phyloP scores from a whole-genome alignment of 1,140 invertebrate genomes.

The Archivesica marissinica region DNA sequence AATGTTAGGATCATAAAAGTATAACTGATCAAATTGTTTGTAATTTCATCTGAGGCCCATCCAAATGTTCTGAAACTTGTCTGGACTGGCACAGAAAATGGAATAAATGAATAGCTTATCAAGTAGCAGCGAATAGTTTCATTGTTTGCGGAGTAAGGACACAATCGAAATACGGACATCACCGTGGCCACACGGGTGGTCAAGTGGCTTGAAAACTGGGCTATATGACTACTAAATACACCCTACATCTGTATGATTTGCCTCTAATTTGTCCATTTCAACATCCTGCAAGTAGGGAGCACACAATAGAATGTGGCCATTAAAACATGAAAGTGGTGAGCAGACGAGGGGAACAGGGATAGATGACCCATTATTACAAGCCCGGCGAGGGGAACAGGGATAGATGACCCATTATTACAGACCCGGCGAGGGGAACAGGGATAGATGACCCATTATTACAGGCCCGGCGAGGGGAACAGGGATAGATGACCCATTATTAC shows the following conservation, averaged over 20 bases:
- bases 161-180: not conserved
- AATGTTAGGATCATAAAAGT: too few species aligned
- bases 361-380: slow-evolving; percentile 23
- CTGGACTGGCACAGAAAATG: not conserved
- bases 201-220: not conserved
- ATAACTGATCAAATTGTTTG: not conserved
- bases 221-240: slow-evolving; percentile 25
- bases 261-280: not conserved
- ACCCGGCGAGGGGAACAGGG: slow-evolving; percentile 15
- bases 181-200: not conserved
- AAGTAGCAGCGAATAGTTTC: slow-evolving; percentile 20
- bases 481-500: too few species aligned
- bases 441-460: too few species aligned
- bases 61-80: not conserved
- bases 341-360: slow-evolving; percentile 6
- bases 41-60: not conserved
- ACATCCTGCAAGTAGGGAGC: not conserved
- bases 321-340: slow-evolving; percentile 23
- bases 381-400: slow-evolving; percentile 19
- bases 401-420: too few species aligned
- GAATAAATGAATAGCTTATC: slow-evolving; percentile 30
- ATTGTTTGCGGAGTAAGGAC: too few species aligned
- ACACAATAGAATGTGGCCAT: slow-evolving; percentile 15
- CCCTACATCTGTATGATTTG: not conserved
- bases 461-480: too few species aligned